A percentile compares a stretch with the other conserved stretches of the same genome.
Conservation (phyloP, 2,797 vertebrate genomes). For the Hippopotamyrus pictus region DNA sequence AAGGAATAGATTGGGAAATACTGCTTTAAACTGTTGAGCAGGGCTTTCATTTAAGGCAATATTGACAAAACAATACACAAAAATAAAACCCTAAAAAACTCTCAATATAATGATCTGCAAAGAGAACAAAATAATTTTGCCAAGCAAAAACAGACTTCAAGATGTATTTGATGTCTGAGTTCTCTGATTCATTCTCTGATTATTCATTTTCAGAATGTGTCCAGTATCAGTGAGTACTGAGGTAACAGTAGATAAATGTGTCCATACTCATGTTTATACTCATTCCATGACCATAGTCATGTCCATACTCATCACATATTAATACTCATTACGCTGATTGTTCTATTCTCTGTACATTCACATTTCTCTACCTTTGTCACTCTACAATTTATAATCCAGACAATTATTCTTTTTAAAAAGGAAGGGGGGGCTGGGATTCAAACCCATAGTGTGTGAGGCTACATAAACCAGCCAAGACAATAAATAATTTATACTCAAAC, state of each 20-base stretch:
- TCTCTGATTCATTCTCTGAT: not conserved
- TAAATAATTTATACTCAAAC: not conserved
- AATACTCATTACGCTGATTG: not conserved
- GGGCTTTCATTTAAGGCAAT: not conserved
- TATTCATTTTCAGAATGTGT: not conserved
- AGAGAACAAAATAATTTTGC: not conserved
- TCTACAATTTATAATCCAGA: not conserved
- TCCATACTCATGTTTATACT: not conserved
- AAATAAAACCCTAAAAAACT: not conserved
- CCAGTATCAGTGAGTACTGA: not conserved
- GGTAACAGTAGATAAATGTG: not conserved
- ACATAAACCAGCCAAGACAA: not conserved
- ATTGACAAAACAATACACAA: not conserved
- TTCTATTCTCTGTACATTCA: not conserved
- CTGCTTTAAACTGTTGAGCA: not conserved
- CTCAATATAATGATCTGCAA: not conserved
- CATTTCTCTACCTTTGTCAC: not conserved
- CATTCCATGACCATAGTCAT: not conserved
- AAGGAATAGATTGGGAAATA: not conserved
- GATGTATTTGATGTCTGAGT: not conserved
- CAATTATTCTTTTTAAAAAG: not conserved
- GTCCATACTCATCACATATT: not conserved
- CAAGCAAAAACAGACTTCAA: not conserved
- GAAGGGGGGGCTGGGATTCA: not conserved
- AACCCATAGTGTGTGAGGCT: not conserved